Percentiles rank a stretch among this genome's conserved stretches.
Conservation (phyloP, 1,140 invertebrate species). For the Aricia agestis region DNA sequence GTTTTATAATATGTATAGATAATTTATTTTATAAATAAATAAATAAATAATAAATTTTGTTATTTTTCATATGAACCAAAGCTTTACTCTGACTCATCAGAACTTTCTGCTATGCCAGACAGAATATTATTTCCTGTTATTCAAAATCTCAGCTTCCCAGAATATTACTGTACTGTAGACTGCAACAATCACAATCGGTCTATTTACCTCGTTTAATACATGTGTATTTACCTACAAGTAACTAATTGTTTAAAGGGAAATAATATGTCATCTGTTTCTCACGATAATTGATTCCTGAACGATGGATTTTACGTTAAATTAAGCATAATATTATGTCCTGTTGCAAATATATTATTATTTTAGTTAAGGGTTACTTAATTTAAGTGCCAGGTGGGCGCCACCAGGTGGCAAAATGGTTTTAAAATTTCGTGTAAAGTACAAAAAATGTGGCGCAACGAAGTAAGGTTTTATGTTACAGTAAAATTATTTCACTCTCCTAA, state of each 20-base stretch:
- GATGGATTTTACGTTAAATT: not conserved
- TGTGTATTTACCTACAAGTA: not conserved
- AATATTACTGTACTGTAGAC: not conserved
- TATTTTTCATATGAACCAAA: not conserved
- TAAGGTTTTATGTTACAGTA: not conserved
- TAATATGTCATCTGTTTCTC: constrained; percentile 2
- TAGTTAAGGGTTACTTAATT: not conserved
- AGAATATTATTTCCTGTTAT: not conserved
- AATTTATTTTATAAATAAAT: no score
- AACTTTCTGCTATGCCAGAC: not conserved
- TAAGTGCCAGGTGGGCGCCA: not conserved
- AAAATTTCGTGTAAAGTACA: not conserved
- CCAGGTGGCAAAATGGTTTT: not conserved
- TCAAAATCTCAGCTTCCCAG: not conserved
- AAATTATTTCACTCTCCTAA: not conserved
- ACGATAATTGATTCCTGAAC: not conserved
- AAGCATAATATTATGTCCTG: not conserved
- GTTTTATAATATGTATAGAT: no score
- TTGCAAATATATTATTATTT: not conserved
- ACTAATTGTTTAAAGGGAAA: not conserved
- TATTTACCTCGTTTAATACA: not conserved
- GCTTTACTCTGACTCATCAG: not conserved
- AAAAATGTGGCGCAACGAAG: not conserved
- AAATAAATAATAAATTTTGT: no score
- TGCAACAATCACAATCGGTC: not conserved